These are phyloP conservation scores for Orcinus orca DNA, from an alignment of 2,113 vertebrate genomes.

Conservation along the genomic window DNA sequence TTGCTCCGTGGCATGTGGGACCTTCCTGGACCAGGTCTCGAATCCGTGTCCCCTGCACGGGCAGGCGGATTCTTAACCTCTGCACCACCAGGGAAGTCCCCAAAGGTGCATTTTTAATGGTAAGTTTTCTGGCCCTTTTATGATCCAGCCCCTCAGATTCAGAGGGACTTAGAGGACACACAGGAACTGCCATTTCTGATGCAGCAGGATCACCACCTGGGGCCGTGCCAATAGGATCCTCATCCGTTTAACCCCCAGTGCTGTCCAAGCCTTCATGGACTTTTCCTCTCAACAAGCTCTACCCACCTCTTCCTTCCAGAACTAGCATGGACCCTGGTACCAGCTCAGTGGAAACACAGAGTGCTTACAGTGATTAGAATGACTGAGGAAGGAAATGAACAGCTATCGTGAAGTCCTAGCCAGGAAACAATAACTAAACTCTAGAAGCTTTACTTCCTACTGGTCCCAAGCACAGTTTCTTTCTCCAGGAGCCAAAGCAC, in stretches of 20 bases:
- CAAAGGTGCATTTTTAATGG: background rate
- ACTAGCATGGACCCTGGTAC: fast-evolving
- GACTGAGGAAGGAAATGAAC: no score
- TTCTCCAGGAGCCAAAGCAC: background rate
- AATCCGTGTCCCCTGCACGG: fast-evolving
- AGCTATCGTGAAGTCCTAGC: background rate
- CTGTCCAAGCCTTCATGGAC: no score
- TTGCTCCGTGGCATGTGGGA: no score
- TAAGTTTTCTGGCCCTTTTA: background rate
- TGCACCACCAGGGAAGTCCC: no score
- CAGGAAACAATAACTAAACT: no score
- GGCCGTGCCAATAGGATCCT: no score
- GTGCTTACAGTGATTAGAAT: background rate
- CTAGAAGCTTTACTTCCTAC: background rate
- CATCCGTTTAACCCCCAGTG: no score
- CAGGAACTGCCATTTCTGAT: no score
- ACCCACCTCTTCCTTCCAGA: background rate
- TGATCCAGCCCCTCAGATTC: fast-evolving
- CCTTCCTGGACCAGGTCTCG: no score
- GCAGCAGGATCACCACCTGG: fast-evolving
- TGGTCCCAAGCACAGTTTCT: no score
- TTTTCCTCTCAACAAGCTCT: background rate
- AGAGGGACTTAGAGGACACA: background rate
- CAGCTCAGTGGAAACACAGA: no score
- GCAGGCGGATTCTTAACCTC: no score